These are phyloP conservation scores for Chromis chromis DNA, from an alignment of 2,797 vertebrate species.

Conservation along the genomic window DNA sequence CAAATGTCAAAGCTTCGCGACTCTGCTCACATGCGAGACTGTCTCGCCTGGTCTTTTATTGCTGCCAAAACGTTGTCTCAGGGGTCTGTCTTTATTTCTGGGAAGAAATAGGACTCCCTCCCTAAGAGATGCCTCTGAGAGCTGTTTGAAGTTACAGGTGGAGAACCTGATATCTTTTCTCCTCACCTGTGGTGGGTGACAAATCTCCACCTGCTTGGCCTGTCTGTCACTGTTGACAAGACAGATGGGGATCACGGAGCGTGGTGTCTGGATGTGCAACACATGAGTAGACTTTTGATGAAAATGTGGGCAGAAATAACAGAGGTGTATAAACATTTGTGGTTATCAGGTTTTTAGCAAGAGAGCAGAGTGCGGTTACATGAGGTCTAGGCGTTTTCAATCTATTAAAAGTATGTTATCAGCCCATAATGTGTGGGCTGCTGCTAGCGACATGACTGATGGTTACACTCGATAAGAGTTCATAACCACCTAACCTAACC, in stretches of 20 bases:
- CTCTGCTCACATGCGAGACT: slow-evolving; percentile 46
- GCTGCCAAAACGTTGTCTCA: slow-evolving; percentile 51
- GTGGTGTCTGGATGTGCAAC: neutral
- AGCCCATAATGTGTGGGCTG: slow-evolving; percentile 18
- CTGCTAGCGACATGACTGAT: slow-evolving; percentile 50
- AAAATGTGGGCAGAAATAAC: neutral
- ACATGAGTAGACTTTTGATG: neutral
- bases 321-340: neutral
- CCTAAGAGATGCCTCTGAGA: slow-evolving; percentile 36
- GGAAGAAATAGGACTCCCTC: slow-evolving; percentile 62
- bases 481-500: slow-evolving; percentile 41
- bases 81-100: slow-evolving; percentile 51
- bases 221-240: slow-evolving; percentile 61
- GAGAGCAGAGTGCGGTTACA: slow-evolving; percentile 25
- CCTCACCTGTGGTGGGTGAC: slow-evolving; percentile 60
- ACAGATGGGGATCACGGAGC: slow-evolving; percentile 18
- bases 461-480: slow-evolving; percentile 48
- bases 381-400: slow-evolving; percentile 27
- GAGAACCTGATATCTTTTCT: slow-evolving; percentile 65
- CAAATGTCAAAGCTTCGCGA: slow-evolving; percentile 40
- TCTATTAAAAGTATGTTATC: slow-evolving; percentile 44
- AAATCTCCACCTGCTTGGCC: slow-evolving; percentile 61
- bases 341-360: slow-evolving; percentile 26
- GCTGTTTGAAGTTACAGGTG: slow-evolving; percentile 77
- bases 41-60: slow-evolving; percentile 56